Conservation (phyloP, 1,140 invertebrate species). For the Delia radicum region DNA sequence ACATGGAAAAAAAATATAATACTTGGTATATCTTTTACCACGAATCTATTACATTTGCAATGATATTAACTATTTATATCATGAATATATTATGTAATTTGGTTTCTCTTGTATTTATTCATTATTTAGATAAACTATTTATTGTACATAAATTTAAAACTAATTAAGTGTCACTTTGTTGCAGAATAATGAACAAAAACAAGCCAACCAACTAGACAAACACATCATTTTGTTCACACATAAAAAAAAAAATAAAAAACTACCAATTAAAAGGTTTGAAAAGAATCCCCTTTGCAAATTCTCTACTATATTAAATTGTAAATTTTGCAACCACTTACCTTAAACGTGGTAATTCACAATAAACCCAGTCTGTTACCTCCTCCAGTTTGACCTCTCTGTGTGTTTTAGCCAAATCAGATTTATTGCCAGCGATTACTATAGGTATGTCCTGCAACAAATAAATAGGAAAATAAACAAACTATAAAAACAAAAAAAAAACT, state of each 20-base stretch:
- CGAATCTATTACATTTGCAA: no score
- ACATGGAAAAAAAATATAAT: no score
- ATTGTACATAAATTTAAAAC: background rate
- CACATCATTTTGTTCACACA: background rate
- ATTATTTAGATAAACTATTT: background rate
- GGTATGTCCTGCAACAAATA: slow-evolving; percentile 68
- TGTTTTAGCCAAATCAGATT: slow-evolving; percentile 69
- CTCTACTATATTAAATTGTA: no score
- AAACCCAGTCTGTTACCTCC: slow-evolving; percentile 79
- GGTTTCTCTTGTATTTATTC: no score
- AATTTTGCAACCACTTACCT: slow-evolving; percentile 59
- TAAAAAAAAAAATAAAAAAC: background rate
- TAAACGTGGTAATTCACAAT: slow-evolving; percentile 72
- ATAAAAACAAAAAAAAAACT: background rate
- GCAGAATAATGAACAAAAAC: background rate
- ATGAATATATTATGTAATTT: no score
- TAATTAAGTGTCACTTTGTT: background rate
- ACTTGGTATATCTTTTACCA: no score
- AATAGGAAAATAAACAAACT: background rate
- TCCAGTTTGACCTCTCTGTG: slow-evolving; percentile 70
- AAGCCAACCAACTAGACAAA: background rate
- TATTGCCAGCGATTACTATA: slow-evolving; percentile 84
- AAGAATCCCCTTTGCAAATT: background rate
- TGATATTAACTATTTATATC: no score
- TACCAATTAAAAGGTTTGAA: background rate